Percentiles rank a stretch among this genome's conserved stretches.
Conservation (phyloP, 2,797 vertebrate species). For the Setipinna tenuifilis region DNA sequence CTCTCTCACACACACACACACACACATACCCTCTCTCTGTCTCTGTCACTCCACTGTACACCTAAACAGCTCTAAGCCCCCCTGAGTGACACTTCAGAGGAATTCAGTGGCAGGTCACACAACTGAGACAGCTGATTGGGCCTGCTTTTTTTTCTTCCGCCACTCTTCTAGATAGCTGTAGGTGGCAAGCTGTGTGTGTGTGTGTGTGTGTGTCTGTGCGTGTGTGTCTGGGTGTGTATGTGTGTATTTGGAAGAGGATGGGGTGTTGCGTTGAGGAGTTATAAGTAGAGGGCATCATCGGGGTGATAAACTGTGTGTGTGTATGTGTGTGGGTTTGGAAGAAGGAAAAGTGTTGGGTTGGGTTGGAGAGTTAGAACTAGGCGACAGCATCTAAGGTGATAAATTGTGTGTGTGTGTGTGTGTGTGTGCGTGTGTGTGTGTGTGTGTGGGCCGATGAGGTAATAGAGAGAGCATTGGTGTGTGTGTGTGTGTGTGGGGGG, state of each 20-base stretch:
- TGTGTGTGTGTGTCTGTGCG: background rate
- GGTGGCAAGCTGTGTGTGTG: background rate
- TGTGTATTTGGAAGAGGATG: too few species aligned
- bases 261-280: too few species aligned
- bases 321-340: background rate
- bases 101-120: background rate
- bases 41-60: background rate
- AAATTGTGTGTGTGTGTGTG: background rate
- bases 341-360: too few species aligned
- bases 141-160: background rate
- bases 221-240: background rate
- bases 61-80: background rate
- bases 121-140: background rate
- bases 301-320: too few species aligned
- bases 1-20: too few species aligned
- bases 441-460: background rate
- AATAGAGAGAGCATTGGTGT: background rate
- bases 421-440: constrained; percentile 17
- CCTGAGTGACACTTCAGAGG: background rate
- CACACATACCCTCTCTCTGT: too few species aligned
- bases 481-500: background rate
- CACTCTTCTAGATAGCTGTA: background rate
- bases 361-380: too few species aligned
- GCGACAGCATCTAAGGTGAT: too few species aligned
- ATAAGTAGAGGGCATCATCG: too few species aligned